phyloP scores from a whole-genome alignment of 2,888 invertebrate genomes.

The Altica lythri region DNA sequence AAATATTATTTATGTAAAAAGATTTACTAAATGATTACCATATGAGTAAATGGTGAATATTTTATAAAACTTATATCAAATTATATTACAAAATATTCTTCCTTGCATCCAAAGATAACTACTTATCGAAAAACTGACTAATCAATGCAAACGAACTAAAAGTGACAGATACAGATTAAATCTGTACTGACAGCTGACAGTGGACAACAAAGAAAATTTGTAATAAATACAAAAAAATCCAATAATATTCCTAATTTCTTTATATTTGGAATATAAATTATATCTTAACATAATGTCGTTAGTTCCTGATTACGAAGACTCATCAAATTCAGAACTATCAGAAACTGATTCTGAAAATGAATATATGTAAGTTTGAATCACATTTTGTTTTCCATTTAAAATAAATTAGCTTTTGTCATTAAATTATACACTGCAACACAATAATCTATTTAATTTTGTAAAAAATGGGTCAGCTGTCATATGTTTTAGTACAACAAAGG shows the following conservation, averaged over 20 bases:
- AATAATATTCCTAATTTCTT: not conserved
- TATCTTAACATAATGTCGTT: slow-evolving; percentile 58
- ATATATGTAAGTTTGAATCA: slow-evolving; percentile 26
- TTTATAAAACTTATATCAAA: no score
- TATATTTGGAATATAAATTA: not conserved
- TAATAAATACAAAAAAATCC: not conserved
- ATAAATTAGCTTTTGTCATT: not conserved
- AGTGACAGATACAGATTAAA: not conserved
- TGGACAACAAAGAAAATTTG: not conserved
- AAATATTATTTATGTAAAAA: no score
- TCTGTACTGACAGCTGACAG: slow-evolving; percentile 5
- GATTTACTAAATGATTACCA: no score
- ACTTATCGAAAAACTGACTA: no score
- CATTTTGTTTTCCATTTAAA: not conserved
- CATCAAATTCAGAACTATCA: slow-evolving; percentile 56
- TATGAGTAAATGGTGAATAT: no score
- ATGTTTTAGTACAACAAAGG: slow-evolving; percentile 50
- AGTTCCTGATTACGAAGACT: slow-evolving; percentile 69
- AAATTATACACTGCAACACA: slow-evolving; percentile 5
- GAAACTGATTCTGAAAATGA: slow-evolving; percentile 44
- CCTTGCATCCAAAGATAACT: no score
- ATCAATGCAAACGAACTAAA: no score
- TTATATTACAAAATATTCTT: no score
- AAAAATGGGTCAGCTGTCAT: slow-evolving; percentile 56
- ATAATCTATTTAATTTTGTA: slow-evolving; percentile 38